phyloP scores from a whole-genome alignment of 2,113 vertebrate genomes.

The Cyprinus carpio region DNA sequence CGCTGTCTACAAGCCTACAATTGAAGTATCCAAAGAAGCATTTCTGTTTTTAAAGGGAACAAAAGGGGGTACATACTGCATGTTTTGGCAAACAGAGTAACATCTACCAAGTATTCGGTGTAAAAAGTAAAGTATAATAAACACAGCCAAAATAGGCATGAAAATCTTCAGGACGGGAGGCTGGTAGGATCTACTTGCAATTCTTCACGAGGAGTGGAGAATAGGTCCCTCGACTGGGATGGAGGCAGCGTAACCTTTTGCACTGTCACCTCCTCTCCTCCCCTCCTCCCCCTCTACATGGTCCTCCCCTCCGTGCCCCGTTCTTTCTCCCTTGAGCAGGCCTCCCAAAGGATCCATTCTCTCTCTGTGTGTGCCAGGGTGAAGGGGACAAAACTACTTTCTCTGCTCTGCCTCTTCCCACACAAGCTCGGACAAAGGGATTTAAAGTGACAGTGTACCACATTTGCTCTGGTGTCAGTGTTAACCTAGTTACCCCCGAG shows the following conservation, averaged over 20 bases:
- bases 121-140: not conserved
- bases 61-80: too few species aligned
- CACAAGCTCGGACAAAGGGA: conserved; percentile 53
- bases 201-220: conserved; percentile 34
- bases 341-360: conserved; percentile 56
- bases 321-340: conserved; percentile 37
- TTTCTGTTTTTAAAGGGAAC: too few species aligned
- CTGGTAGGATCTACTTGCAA: conserved; percentile 16
- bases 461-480: conserved; percentile 4
- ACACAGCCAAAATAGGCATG: not conserved
- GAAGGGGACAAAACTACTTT: conserved; percentile 58
- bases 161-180: conserved; percentile 16
- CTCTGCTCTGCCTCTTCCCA: conserved; percentile 55
- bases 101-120: not conserved
- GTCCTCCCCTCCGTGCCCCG: not conserved
- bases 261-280: conserved; percentile 40
- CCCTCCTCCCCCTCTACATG: not conserved
- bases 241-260: conserved; percentile 47
- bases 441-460: conserved; percentile 54
- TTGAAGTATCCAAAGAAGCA: too few species aligned
- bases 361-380: conserved; percentile 44
- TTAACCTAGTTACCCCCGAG: conserved; percentile 27
- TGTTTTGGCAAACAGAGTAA: not conserved
- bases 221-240: conserved; percentile 29
- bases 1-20: too few species aligned